These are phyloP conservation scores for Dorcus parallelipipedus DNA, from an alignment of 2,888 invertebrate genomes.

Conservation along the genomic window DNA sequence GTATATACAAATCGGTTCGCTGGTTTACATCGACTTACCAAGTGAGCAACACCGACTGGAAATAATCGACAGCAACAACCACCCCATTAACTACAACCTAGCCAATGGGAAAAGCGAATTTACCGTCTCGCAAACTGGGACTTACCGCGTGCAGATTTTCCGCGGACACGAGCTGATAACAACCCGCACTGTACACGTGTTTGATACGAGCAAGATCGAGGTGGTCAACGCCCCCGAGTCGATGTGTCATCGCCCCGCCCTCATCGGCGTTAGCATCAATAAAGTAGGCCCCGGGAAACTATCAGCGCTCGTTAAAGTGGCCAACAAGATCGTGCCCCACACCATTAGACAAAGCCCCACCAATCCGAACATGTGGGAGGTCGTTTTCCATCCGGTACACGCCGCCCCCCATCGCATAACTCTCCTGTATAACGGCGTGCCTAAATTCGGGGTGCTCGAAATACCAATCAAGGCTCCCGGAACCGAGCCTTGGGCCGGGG, in stretches of 20 bases:
- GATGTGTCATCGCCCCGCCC: slow-evolving; percentile 76
- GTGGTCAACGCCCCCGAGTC: slow-evolving; percentile 57
- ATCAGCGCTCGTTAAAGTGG: slow-evolving; percentile 76
- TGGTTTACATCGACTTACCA: slow-evolving; percentile 61
- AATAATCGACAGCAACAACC: slow-evolving; percentile 64
- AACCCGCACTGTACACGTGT: slow-evolving; percentile 60
- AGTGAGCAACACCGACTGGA: slow-evolving; percentile 63
- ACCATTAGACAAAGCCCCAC: slow-evolving; percentile 69
- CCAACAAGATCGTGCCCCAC: slow-evolving; percentile 77
- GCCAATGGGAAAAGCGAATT: slow-evolving; percentile 47
- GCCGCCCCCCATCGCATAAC: slow-evolving; percentile 85
- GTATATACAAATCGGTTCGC: slow-evolving; percentile 65
- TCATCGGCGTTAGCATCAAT: slow-evolving; percentile 62
- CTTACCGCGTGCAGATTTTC: slow-evolving; percentile 41
- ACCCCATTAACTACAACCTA: slow-evolving; percentile 46
- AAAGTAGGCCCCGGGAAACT: slow-evolving; percentile 81
- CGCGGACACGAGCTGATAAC: slow-evolving; percentile 38
- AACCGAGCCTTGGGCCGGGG: slow-evolving; percentile 59
- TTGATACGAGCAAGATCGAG: slow-evolving; percentile 62
- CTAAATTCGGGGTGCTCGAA: slow-evolving; percentile 59
- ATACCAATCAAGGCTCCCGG: slow-evolving; percentile 46
- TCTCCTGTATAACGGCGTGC: slow-evolving; percentile 83
- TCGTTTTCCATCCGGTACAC: slow-evolving; percentile 82
- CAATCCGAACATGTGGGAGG: slow-evolving; percentile 73
- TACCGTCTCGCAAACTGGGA: slow-evolving; percentile 59